Base-by-base conservation (phyloP, 2,797 vertebrate species). In the Holocentrus rufus region DNA sequence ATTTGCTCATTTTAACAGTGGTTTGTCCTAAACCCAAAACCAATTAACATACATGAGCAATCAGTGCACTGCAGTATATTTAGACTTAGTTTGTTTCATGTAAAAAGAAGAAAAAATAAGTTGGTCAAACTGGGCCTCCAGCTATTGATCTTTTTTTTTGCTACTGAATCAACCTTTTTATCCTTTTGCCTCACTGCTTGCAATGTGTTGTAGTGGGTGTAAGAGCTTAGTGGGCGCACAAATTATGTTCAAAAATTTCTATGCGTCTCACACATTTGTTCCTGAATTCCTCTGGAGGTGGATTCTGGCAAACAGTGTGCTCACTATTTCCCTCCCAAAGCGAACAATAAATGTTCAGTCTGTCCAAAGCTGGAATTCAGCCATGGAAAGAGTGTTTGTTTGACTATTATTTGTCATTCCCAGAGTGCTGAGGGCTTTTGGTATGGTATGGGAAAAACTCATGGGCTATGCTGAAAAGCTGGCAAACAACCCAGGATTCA, bases 241-340 rank as follows among this genome's bases (percentile, higher is more conserved):
- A 36, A 52, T 39, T 18, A 27, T 34, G 44, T 9, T 3, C 13
- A 31, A 13, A 25, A 25, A 63, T 65, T 39, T 52, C 9, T 18
- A 34, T 72, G 63, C 31, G 65, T 67, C 53, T 67, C 47, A 47
- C 60, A 75, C 71, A 72, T 82, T 81, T 77, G 58, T 46, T 63
- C 25, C 39, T 62, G 80, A 63, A 77, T 83, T 75, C 60, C 47
- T 79, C 52, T 73, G 74, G 66, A 82, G 78, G 76, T 66, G 58
- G 76, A 83, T 69, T 20, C 56, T 69, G 39, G 52, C 54, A 72
- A 64, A 77, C 52, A 62, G 10, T 59, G 31, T 34, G 42, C 63
- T 77, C 64, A 42, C 64, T 81, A 60, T 78, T 79, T 71, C 59
- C 53, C 36, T 31, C 30, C n/a, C 58, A 65, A 30, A 50, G n/a